Evolutionary conservation across 2,888 invertebrate genomes (phyloP), one percentile per base, ranked within the genome.

Genomic region (Platycnemis pennipes): DNA sequence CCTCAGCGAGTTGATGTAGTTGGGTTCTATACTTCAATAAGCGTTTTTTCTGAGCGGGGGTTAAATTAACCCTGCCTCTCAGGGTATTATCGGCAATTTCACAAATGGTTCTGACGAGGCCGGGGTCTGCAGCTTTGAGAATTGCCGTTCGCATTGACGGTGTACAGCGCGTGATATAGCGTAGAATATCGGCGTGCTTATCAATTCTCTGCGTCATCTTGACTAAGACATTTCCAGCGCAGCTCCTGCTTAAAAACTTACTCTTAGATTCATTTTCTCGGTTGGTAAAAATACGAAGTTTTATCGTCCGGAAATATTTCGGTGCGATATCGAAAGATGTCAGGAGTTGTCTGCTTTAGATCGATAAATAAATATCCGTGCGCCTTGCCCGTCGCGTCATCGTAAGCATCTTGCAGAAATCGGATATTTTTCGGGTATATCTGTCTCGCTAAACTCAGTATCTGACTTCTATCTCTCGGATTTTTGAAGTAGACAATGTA

Each of bases 281-380:
- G 85, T 8, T 37, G 2, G 19, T 85, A 85, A 37, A 31, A 31
- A 16, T n/a, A 31, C 4, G 85, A 37, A 85, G 7, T 37, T 44
- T 7, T 45, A 26, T 88, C 88, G n/a, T 53, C 88, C 5, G 94
- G 94, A 45, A 94, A 94, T 45, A 94, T 94, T 45, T 88, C 37
- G 1, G 94, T 89, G n/a, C 95, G 94, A 16, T 95, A 88, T n/a
- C 95, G 56, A n/a, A 94, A 94, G 22, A 95, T 86, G 31, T 95
- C 95, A 7, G 94, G 44, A 3, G 95, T 95, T 16, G 88, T 94
- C 42, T 95, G 95, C 77, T 95, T 95, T 45, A 95, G 94, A 89
- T 95, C 95, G 11, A 95, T 49, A 8, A 95, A 86, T 77, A 95
- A 91, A 94, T 95, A 95, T 5, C 95, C 95, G 37, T 53, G 31